Base-by-base conservation (phyloP, 2,797 vertebrate species). In the Anguilla obscura region DNA sequence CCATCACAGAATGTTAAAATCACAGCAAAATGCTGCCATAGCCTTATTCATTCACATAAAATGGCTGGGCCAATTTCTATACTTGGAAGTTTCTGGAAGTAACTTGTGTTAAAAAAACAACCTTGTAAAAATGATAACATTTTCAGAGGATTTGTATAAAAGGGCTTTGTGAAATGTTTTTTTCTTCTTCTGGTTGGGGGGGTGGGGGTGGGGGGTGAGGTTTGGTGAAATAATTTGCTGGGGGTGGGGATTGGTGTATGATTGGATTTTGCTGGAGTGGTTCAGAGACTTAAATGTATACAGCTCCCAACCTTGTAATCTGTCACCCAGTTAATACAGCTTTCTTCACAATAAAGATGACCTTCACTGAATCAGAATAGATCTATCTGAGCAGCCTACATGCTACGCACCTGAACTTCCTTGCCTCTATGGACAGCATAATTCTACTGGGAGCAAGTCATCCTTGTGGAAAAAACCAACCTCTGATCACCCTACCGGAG, bases 311-410 rank as follows among this genome's bases (percentile, higher is more conserved):
- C 76, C 76, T 80, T 92, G 86, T 91, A 91, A 93, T 94, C 91
- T 90, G 89, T 94, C 93, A 93, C 90, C 88, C 88, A 86, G 93
- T 94, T 95, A 92, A 94, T 93, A 91, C 90, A 91, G 92, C 92
- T 83, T 92, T 90, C 88, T 91, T 88, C 92, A 94, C 92, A 95
- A 94, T 94, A 91, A 90, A 90, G 90, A 89, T 92, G 94, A 95
- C 94, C 94, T 95, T 95, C 94, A 90, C 89, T 90, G 91, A 92
- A 93, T 93, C 92, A 92, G 92, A 94, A 94, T 93, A 93, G 92
- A 93, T 93, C 90, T 92, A 87, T 93, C 84, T 91, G 90, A 93
- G 92, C 92, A 88, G 91, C 7, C 82, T 54, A 21, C 18, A 88
- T 3, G 69, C 83, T 58, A 76, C 88, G 60, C 88, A 90, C 90